Evolutionary conservation across 2,113 vertebrate genomes (phyloP).

Genomic region (Hydrolagus affinis): DNA sequence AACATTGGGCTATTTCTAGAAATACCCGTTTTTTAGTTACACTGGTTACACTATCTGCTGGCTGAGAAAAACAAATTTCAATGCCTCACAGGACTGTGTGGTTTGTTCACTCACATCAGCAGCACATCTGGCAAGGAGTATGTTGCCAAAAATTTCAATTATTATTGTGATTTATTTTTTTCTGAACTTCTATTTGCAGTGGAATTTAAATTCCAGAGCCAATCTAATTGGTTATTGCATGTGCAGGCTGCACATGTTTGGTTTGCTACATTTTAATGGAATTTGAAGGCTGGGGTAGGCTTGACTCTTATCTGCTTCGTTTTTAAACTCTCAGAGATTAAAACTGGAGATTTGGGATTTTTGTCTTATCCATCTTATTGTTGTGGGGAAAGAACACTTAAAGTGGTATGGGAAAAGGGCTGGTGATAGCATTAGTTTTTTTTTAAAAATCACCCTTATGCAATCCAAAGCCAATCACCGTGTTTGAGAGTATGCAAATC

Average conservation of each 20-base stretch:
- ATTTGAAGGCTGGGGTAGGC: background rate
- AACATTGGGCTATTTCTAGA: background rate
- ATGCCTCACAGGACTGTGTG: background rate
- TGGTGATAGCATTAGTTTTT: too few relatives aligned
- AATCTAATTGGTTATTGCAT: background rate
- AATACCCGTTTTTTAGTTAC: background rate
- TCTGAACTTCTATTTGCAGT: background rate
- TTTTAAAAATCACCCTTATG: too few relatives aligned
- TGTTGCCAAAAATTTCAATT: background rate
- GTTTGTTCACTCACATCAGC: background rate
- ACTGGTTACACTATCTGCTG: background rate
- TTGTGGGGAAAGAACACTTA: too few relatives aligned
- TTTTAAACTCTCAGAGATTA: too few relatives aligned
- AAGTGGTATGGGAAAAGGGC: too few relatives aligned
- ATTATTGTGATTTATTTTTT: background rate
- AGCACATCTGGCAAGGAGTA: background rate
- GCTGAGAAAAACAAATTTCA: background rate
- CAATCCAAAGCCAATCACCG: too few relatives aligned
- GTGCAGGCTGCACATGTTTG: background rate
- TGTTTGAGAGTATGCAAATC: too few relatives aligned
- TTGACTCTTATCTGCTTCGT: background rate
- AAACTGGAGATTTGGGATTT: too few relatives aligned
- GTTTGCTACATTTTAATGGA: background rate
- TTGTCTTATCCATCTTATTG: too few relatives aligned
- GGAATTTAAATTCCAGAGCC: background rate